Evolutionary conservation across 2,888 invertebrate species (phyloP).

Genomic region (Sclerodermus sp.): DNA sequence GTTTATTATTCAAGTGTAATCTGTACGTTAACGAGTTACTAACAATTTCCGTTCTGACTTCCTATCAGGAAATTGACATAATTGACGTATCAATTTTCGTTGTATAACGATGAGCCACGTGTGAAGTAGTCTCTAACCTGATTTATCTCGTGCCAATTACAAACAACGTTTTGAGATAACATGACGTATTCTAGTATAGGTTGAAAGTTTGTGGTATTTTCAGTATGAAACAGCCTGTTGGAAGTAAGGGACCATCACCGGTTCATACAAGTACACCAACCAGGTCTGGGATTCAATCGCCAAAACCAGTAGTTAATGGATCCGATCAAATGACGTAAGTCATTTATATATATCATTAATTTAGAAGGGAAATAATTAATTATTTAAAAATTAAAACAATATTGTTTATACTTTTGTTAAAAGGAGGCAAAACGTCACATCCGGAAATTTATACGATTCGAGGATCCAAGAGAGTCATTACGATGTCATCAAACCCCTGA

Average conservation of each 20-base stretch:
- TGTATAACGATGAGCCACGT: not conserved
- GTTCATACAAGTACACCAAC: constrained; percentile 48
- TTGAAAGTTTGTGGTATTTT: too few relatives aligned
- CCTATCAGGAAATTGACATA: constrained; percentile 6
- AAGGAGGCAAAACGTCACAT: constrained; percentile 43
- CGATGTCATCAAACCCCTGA: constrained; percentile 53
- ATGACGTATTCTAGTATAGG: too few relatives aligned
- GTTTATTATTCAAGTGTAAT: not conserved
- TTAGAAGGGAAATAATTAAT: not conserved
- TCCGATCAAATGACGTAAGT: constrained; percentile 47
- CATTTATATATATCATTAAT: not conserved
- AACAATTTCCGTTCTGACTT: constrained; percentile 13
- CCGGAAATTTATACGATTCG: constrained; percentile 43
- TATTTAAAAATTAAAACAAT: not conserved
- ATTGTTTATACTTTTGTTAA: constrained; percentile 5
- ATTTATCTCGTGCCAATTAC: constrained; percentile 27
- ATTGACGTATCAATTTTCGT: not conserved
- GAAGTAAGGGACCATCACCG: constrained; percentile 52
- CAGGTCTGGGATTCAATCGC: constrained; percentile 53
- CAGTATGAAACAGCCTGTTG: constrained; percentile 50
- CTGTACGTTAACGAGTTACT: constrained; percentile 11
- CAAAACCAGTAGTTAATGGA: constrained; percentile 52
- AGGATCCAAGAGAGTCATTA: constrained; percentile 53
- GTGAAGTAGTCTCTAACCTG: constrained; percentile 19
- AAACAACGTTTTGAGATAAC: constrained; percentile 11